Evolutionary conservation across 2,113 vertebrate species (phyloP).

Genomic region (Origma solitaria): DNA sequence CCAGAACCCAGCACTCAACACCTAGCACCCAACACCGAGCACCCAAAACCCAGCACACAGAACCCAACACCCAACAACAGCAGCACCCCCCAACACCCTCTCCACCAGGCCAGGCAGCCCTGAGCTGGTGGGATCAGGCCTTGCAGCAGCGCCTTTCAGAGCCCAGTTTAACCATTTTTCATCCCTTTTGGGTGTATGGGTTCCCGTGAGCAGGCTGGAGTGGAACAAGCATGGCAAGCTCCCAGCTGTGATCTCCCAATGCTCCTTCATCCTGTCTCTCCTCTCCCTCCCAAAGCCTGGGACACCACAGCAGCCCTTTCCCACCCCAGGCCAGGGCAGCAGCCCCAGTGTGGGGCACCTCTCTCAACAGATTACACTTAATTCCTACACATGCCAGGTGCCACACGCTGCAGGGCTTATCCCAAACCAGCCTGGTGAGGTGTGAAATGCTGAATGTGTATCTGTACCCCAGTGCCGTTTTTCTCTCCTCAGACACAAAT

Average conservation of each 20-base stretch:
- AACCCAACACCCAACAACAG: not conserved
- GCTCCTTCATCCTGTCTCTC: rapidly evolving
- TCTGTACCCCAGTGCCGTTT: rapidly evolving
- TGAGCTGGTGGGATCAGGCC: rapidly evolving
- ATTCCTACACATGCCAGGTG: not conserved
- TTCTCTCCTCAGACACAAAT: not conserved
- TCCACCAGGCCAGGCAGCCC: not conserved
- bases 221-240: rapidly evolving
- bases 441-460: rapidly evolving
- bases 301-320: not conserved
- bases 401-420: not conserved
- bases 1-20: too few species aligned
- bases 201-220: rapidly evolving
- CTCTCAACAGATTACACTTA: not conserved
- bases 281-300: not conserved
- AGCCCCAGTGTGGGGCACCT: not conserved
- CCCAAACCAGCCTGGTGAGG: not conserved
- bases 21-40: too few species aligned
- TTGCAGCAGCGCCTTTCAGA: not conserved
- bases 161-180: not conserved
- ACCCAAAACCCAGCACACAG: not conserved
- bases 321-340: not conserved
- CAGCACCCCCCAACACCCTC: not conserved
- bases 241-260: rapidly evolving
- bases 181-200: not conserved